Conservation (phyloP, 2,888 invertebrate genomes). For the Drosophila pseudotakahashii region DNA sequence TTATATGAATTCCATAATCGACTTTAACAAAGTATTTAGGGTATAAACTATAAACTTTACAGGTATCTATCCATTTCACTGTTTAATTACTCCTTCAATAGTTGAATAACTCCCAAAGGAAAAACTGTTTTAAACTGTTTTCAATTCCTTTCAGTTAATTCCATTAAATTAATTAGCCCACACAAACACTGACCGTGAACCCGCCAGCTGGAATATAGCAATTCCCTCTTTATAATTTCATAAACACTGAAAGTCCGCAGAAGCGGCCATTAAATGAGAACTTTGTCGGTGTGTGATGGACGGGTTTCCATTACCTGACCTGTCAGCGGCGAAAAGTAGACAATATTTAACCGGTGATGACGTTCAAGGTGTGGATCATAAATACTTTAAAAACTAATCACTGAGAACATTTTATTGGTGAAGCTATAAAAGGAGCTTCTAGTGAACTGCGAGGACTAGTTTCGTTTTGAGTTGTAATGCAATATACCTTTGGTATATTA, state of each 20-base stretch:
- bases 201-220: constrained; percentile 13
- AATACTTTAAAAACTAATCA: constrained; percentile 52
- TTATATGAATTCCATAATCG: too few relatives aligned
- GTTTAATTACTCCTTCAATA: too few relatives aligned
- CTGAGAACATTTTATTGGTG: background rate
- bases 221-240: constrained; percentile 52
- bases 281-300: constrained; percentile 40
- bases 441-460: constrained; percentile 28
- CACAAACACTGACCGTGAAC: constrained; percentile 24
- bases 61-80: background rate
- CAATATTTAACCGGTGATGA: constrained; percentile 19
- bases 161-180: constrained; percentile 65
- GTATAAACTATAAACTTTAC: too few relatives aligned
- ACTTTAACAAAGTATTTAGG: too few relatives aligned
- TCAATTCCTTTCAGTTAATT: constrained; percentile 32
- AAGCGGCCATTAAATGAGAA: constrained; percentile 50
- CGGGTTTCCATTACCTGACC: constrained; percentile 51
- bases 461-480: background rate
- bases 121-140: constrained; percentile 13
- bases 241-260: constrained; percentile 20
- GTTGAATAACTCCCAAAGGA: background rate
- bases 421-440: constrained; percentile 53
- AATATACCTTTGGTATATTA: too few relatives aligned
- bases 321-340: constrained; percentile 39
- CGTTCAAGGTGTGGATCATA: constrained; percentile 34